A percentile compares a stretch with the other conserved stretches of the same genome.
phyloP scores from a whole-genome alignment of 2,888 invertebrate species.

The Tipula lateralis region DNA sequence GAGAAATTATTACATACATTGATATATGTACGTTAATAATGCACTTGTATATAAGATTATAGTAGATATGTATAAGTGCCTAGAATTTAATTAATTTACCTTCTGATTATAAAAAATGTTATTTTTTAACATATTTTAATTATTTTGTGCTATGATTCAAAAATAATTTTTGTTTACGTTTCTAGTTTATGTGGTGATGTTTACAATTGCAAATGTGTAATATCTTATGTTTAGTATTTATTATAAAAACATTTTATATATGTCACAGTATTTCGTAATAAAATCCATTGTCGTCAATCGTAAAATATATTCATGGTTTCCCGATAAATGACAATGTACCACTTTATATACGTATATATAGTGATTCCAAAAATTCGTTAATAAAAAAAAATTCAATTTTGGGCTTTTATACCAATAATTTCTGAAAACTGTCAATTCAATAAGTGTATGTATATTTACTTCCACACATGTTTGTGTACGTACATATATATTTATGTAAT shows the following conservation, averaged over 20 bases:
- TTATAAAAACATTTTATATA: neutral
- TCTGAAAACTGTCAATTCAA: neutral
- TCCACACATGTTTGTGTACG: neutral
- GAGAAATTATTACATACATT: neutral
- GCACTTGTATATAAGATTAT: neutral
- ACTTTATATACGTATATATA: neutral
- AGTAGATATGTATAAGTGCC: no score
- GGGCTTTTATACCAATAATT: neutral
- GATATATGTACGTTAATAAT: neutral
- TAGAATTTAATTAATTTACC: neutral
- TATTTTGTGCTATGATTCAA: neutral
- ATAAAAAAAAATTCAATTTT: neutral
- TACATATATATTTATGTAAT: neutral
- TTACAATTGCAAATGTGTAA: neutral
- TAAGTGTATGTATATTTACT: neutral
- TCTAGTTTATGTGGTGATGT: neutral
- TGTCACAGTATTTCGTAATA: neutral
- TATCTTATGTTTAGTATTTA: neutral
- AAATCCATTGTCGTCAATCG: neutral
- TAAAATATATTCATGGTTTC: neutral
- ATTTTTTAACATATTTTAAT: neutral
- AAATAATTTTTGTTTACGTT: neutral
- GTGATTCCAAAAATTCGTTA: neutral
- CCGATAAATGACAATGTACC: neutral
- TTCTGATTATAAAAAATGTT: neutral